Conservation (phyloP, 2,797 vertebrate species). For the Euthynnus affinis region DNA sequence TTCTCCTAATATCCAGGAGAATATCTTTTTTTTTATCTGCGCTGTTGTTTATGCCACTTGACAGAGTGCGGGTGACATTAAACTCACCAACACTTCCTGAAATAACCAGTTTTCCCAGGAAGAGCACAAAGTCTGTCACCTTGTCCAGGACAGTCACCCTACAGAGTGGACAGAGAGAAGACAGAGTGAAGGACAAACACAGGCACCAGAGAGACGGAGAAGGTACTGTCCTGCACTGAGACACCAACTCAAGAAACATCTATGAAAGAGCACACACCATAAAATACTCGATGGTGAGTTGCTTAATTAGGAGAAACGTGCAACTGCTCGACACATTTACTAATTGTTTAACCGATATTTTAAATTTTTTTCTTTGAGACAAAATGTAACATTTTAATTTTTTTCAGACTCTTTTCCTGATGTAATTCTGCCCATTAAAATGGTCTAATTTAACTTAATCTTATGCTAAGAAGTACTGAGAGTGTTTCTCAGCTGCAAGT, state of each 20-base stretch:
- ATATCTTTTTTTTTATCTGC: not conserved
- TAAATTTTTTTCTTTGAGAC: not conserved
- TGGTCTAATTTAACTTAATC: not conserved
- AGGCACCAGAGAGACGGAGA: slow-evolving; percentile 28
- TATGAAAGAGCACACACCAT: not conserved
- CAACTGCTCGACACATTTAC: not conserved
- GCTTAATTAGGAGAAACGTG: not conserved
- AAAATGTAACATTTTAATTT: not conserved
- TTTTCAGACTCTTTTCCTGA: not conserved
- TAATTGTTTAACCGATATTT: slow-evolving; percentile 5
- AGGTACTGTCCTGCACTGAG: not conserved
- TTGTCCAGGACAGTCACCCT: slow-evolving; percentile 96
- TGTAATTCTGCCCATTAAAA: not conserved
- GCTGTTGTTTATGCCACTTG: not conserved
- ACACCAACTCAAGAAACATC: not conserved
- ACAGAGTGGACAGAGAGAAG: slow-evolving; percentile 43
- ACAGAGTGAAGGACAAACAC: slow-evolving; percentile 28
- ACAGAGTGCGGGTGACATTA: not conserved
- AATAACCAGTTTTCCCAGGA: slow-evolving; percentile 95
- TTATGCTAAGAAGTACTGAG: not conserved
- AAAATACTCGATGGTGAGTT: not conserved
- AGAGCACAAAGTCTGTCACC: slow-evolving; percentile 95
- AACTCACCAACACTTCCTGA: slow-evolving; percentile 94
- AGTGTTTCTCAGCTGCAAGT: not conserved
- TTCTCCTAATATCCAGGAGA: slow-evolving; percentile 10